phyloP scores from a whole-genome alignment of 2,888 invertebrate genomes.

The Aleiodes alternator region DNA sequence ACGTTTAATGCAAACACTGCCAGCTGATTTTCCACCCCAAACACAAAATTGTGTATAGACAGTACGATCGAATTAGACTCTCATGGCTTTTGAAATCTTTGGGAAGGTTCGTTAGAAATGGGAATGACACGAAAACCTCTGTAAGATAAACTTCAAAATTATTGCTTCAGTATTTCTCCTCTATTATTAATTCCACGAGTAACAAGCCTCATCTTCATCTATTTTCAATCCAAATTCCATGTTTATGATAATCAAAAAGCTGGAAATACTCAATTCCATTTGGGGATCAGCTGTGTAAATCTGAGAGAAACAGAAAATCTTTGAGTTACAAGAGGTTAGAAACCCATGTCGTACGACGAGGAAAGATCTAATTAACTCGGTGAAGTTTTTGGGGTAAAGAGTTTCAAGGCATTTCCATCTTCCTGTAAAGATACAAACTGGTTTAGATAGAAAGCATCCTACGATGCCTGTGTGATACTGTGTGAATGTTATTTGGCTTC shows the following conservation, averaged over 20 bases:
- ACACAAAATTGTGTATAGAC: constrained; percentile 37
- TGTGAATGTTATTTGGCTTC: constrained; percentile 39
- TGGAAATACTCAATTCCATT: constrained; percentile 12
- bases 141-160: constrained; percentile 25
- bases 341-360: constrained; percentile 1
- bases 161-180: background rate
- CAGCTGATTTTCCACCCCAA: constrained; percentile 62
- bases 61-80: constrained; percentile 60
- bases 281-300: constrained; percentile 8
- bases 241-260: background rate
- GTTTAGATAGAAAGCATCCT: constrained; percentile 27
- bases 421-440: constrained; percentile 42
- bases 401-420: constrained; percentile 17
- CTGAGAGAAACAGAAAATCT: constrained; percentile 3
- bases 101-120: background rate
- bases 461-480: background rate
- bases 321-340: constrained; percentile 20
- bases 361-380: constrained; percentile 7
- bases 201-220: background rate
- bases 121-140: constrained; percentile 16
- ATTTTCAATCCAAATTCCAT: background rate
- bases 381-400: constrained; percentile 12
- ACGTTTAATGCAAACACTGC: constrained; percentile 68
- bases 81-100: constrained; percentile 3
- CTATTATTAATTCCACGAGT: constrained; percentile 14